A percentile compares a stretch with the other conserved stretches of the same genome.
Evolutionary conservation across 2,113 vertebrate genomes (phyloP).

Genomic region (Ailurus styani): DNA sequence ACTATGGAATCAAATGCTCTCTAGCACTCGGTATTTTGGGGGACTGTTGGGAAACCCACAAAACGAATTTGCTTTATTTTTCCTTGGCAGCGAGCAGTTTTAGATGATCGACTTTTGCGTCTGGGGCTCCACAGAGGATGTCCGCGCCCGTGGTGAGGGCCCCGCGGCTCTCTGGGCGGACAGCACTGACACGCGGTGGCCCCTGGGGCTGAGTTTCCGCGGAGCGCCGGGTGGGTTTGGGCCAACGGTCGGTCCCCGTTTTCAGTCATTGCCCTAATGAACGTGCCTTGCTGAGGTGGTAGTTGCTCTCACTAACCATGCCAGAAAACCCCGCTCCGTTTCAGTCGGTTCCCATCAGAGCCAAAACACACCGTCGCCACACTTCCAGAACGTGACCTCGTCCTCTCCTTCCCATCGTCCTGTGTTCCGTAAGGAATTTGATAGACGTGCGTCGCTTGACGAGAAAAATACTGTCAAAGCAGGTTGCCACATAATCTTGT

Average conservation of each 20-base stretch:
- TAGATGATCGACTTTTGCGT: background rate
- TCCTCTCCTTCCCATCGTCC: background rate
- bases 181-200: background rate
- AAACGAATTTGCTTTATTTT: background rate
- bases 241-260: background rate
- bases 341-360: background rate
- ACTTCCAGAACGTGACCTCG: background rate
- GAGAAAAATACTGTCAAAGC: background rate
- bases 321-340: background rate
- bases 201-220: background rate
- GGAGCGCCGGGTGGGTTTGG: background rate
- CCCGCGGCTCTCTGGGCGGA: rapidly evolving
- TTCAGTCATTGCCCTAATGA: background rate
- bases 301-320: background rate
- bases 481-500: background rate
- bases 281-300: background rate
- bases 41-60: conserved; percentile 3
- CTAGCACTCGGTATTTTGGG: background rate
- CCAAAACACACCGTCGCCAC: background rate
- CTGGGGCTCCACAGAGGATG: background rate
- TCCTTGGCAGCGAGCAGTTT: background rate
- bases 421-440: background rate
- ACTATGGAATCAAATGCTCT: background rate
- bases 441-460: background rate
- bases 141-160: background rate